Evolutionary conservation across 2,113 vertebrate genomes (phyloP), one percentile per base, ranked within the genome.

Genomic region (Dendrocopos noguchii): DNA sequence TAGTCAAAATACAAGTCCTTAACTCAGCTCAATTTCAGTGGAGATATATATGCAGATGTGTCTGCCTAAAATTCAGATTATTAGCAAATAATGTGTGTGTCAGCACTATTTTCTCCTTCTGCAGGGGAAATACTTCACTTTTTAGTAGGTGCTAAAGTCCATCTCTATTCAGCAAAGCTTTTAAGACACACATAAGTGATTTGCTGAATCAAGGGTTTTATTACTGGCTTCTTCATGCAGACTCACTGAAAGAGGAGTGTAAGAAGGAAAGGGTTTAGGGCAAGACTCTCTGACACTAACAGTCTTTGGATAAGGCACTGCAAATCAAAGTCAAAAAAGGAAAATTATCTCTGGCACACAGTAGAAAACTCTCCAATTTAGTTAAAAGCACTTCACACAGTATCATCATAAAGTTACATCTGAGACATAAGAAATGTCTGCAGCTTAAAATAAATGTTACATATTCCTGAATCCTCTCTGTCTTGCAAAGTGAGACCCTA

Each of bases 111-210:
- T 87, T n/a, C 90, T 74, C 84, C 91, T 80, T 87, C 75, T 92
- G 91, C 70, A 74, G 79, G 83, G 82, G 36, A 92, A 89, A 94
- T 90, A 39, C 66, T 91, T 96, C 90, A 86, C 59, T 94, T 92
- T 44, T 92, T 88, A 96, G 72, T 77, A 56, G 52, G 73, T 90
- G 66, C 39, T 88, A 78, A 92, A 92, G 84, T 90, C 87, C 89
- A 78, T 72, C 44, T 29, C 47, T 80, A 59, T 90, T 92, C 86
- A 90, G 83, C 55, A 94, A 87, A 88, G 80, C 90, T 84, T 52
- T 88, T 94, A 90, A 93, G 55, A 73, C 24, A 25, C n/a, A 68
- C 16, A 2, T 53, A 93, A 75, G 77, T 71, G 65, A 83, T 91
- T 80, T 94, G 89, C 84, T 94, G 91, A 91, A 86, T 84, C 91